These are phyloP conservation scores for Pimpla rufipes DNA, from an alignment of 2,888 invertebrate genomes.

Conservation along the genomic window DNA sequence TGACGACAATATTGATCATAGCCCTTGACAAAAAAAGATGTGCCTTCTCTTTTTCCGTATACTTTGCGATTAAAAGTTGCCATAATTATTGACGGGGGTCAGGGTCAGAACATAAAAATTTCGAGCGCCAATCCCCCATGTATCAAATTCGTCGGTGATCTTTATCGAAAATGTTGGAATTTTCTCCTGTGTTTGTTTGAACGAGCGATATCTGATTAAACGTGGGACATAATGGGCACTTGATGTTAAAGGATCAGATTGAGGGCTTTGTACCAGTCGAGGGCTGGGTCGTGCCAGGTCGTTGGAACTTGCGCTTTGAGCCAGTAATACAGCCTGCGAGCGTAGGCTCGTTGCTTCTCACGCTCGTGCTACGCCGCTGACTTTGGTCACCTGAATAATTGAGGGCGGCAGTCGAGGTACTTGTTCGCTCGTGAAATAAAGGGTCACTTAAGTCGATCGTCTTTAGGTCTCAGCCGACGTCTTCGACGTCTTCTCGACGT, in stretches of 20 bases:
- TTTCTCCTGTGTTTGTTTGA: not conserved
- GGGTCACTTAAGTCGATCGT: conserved; percentile 79
- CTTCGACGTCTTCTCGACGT: conserved; percentile 60
- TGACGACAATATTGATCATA: too few species aligned
- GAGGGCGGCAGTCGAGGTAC: conserved; percentile 59
- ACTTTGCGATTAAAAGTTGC: too few species aligned
- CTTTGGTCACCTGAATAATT: conserved; percentile 74
- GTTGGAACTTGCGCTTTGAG: not conserved
- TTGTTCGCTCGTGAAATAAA: conserved; percentile 63
- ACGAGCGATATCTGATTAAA: conserved; percentile 7
- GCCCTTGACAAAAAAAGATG: too few species aligned
- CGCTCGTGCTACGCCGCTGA: conserved; percentile 63
- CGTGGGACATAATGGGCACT: conserved; percentile 44
- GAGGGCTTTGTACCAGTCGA: conserved; percentile 51
- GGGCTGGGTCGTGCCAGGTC: conserved; percentile 26
- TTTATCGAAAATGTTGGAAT: not conserved
- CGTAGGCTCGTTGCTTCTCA: conserved; percentile 31
- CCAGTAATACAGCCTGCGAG: conserved; percentile 23
- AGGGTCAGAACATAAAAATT: too few species aligned
- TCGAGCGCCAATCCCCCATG: too few species aligned
- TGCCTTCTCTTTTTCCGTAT: too few species aligned
- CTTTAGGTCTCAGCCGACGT: conserved; percentile 78
- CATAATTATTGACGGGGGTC: too few species aligned
- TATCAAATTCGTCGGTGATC: too few species aligned
- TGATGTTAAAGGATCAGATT: conserved; percentile 40